These are phyloP conservation scores for Agrochola circellaris DNA, from an alignment of 2,888 invertebrate species.

Conservation along the genomic window DNA sequence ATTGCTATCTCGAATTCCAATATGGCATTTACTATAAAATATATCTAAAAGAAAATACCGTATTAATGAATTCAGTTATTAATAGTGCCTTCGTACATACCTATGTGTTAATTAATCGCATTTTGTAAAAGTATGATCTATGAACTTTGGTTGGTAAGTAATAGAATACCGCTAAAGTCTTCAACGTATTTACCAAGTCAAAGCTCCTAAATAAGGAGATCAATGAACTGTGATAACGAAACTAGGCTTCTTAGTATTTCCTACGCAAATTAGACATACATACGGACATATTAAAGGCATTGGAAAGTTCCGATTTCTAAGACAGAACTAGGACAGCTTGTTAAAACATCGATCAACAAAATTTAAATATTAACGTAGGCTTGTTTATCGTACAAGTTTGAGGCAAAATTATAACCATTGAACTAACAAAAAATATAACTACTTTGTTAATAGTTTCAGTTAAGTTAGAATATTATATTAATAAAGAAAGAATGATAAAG, in stretches of 20 bases:
- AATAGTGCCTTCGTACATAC: background rate
- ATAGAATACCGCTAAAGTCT: background rate
- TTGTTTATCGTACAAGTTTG: background rate
- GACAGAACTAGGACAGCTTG: background rate
- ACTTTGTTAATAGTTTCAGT: too few relatives aligned
- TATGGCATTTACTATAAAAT: background rate
- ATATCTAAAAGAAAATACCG: slow-evolving; percentile 21
- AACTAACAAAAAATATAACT: too few relatives aligned
- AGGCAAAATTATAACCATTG: too few relatives aligned
- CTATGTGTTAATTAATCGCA: background rate
- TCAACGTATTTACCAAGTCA: slow-evolving; percentile 14
- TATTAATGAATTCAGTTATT: background rate
- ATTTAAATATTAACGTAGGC: background rate
- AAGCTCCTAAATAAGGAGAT: slow-evolving; percentile 16
- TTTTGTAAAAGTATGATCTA: background rate
- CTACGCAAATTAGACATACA: background rate
- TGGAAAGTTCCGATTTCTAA: background rate
- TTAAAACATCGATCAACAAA: background rate
- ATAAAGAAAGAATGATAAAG: too few relatives aligned
- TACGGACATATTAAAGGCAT: background rate
- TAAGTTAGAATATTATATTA: too few relatives aligned
- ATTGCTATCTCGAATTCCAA: slow-evolving; percentile 12
- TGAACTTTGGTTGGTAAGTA: too few relatives aligned
- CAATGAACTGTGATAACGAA: slow-evolving; percentile 44
- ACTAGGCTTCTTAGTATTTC: slow-evolving; percentile 7